Conservation (phyloP, 2,797 vertebrate genomes). For the Chelon labrosus region DNA sequence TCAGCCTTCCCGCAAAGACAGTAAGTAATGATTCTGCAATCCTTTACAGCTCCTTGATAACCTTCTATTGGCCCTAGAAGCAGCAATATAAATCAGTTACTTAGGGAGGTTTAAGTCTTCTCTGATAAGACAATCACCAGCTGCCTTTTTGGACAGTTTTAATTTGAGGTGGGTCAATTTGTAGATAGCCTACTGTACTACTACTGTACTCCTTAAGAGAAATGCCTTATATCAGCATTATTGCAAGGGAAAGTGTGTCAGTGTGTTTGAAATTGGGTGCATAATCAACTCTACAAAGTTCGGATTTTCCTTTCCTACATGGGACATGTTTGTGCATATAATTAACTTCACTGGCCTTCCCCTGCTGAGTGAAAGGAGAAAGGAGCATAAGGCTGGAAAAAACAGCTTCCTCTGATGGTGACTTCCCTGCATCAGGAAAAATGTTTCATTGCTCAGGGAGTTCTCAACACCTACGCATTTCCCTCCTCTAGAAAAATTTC, state of each 20-base stretch:
- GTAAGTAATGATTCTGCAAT: slow-evolving; percentile 58
- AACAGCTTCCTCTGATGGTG: slow-evolving; percentile 41
- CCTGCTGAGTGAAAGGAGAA: slow-evolving; percentile 20
- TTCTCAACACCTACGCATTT: slow-evolving; percentile 65
- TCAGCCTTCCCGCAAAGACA: slow-evolving; percentile 20
- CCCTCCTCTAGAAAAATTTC: slow-evolving; percentile 59
- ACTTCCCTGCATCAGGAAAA: slow-evolving; percentile 61
- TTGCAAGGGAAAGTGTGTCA: slow-evolving; percentile 35
- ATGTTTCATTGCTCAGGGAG: slow-evolving; percentile 58
- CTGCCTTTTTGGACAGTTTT: slow-evolving; percentile 50
- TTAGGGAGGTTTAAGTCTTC: slow-evolving; percentile 34
- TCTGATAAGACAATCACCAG: slow-evolving; percentile 57
- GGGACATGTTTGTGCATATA: slow-evolving; percentile 40
- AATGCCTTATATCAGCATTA: slow-evolving; percentile 37
- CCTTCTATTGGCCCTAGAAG: slow-evolving; percentile 38
- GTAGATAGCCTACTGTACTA: slow-evolving; percentile 41
- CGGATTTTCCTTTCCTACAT: slow-evolving; percentile 27
- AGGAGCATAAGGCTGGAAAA: slow-evolving; percentile 23
- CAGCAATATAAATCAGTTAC: slow-evolving; percentile 54
- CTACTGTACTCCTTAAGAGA: slow-evolving; percentile 18
- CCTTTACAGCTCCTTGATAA: slow-evolving; percentile 49
- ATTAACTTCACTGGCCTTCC: slow-evolving; percentile 48
- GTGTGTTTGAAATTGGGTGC: slow-evolving; percentile 38
- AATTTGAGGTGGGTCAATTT: slow-evolving; percentile 48
- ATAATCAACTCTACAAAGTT: slow-evolving; percentile 48